These are phyloP conservation scores for Acrocephalus arundinaceus DNA, from an alignment of 2,113 vertebrate genomes.

Conservation along the genomic window DNA sequence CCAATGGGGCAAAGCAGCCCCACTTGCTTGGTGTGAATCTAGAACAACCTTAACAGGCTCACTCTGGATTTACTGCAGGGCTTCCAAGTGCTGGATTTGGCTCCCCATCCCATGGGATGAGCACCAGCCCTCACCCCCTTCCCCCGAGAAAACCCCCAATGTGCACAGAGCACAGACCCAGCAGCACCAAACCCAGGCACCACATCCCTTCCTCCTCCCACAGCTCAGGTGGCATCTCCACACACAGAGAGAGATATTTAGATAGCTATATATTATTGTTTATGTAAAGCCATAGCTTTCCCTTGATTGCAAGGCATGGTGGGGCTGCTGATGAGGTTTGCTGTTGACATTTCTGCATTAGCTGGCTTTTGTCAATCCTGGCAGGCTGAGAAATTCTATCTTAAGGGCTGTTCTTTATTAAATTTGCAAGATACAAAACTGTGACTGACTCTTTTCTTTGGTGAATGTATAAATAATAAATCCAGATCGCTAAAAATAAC, in stretches of 20 bases:
- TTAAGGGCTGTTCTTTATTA: slow-evolving; percentile 82
- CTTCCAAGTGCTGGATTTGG: neutral
- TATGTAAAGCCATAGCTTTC: slow-evolving; percentile 49
- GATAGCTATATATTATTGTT: slow-evolving; percentile 64
- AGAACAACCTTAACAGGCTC: fast-evolving
- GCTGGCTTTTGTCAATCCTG: slow-evolving; percentile 79
- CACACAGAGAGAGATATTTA: neutral
- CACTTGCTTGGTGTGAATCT: neutral
- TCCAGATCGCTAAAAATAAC: slow-evolving; percentile 64
- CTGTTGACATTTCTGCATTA: slow-evolving; percentile 79
- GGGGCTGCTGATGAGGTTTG: slow-evolving; percentile 70
- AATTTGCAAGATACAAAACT: slow-evolving; percentile 83
- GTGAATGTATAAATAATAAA: slow-evolving; percentile 75
- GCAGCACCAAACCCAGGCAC: neutral
- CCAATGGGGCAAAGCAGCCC: neutral
- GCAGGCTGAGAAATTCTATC: slow-evolving; percentile 80
- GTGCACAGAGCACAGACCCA: neutral
- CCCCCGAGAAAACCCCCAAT: fast-evolving
- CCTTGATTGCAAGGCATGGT: slow-evolving; percentile 68
- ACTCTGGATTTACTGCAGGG: fast-evolving
- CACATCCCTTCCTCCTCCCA: neutral
- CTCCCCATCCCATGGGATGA: neutral
- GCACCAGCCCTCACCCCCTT: neutral
- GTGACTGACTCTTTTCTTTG: slow-evolving; percentile 78
- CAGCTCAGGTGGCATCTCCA: neutral